phyloP scores from a whole-genome alignment of 37 sponge, comb jelly and placozoan species.

The Eunapius fragilis region DNA sequence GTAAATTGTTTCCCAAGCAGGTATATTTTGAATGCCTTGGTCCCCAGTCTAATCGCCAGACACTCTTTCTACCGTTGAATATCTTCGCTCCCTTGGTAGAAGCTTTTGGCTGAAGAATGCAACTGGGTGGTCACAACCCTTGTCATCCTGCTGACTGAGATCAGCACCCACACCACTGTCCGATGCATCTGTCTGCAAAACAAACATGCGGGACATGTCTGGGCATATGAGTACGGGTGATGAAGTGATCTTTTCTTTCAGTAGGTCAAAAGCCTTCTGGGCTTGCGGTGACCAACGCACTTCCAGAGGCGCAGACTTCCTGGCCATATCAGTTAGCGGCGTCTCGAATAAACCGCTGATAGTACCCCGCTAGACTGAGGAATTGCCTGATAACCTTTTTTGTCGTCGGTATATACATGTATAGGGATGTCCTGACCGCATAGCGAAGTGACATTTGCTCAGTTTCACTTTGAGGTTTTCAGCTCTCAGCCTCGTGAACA shows the following conservation, averaged over 20 bases:
- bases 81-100: slow-evolving; percentile 10
- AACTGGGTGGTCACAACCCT: slow-evolving; percentile 25
- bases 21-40: slow-evolving; percentile 1
- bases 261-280: not conserved
- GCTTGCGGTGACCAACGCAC: not conserved
- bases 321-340: slow-evolving; percentile 2
- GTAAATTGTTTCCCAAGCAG: slow-evolving; percentile 3
- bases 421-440: not conserved
- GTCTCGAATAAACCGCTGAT: not conserved
- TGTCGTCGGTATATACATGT: not conserved
- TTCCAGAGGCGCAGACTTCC: not conserved
- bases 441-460: slow-evolving; percentile 12
- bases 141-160: slow-evolving; percentile 4
- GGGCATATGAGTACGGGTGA: not conserved
- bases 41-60: slow-evolving; percentile 15
- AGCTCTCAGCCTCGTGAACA: not conserved
- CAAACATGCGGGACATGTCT: not conserved
- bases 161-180: slow-evolving; percentile 22
- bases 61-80: slow-evolving; percentile 31
- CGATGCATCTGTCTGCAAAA: slow-evolving; percentile 17
- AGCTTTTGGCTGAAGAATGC: slow-evolving; percentile 9
- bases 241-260: not conserved
- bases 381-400: slow-evolving; percentile 13
- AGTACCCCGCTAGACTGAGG: slow-evolving; percentile 24
- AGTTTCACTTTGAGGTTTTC: slow-evolving; percentile 8